Conservation (phyloP, 2,888 invertebrate species). For the Cataglyphis rosenhaueri region DNA sequence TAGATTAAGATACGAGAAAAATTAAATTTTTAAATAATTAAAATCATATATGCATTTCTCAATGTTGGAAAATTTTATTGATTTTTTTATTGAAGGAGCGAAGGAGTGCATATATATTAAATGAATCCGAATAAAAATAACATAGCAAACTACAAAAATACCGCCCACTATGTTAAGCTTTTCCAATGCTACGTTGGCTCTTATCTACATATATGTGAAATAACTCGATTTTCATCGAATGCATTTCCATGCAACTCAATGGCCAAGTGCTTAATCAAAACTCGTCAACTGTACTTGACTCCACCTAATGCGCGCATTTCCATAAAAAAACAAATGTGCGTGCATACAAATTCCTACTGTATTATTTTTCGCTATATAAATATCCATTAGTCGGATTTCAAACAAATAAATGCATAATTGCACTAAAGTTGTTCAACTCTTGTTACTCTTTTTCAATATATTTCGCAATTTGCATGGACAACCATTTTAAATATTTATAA, state of each 20-base stretch:
- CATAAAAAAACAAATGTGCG: slow-evolving; percentile 12
- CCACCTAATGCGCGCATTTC: background rate
- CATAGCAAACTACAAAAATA: slow-evolving; percentile 36
- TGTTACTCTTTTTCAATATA: background rate
- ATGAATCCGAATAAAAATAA: slow-evolving; percentile 25
- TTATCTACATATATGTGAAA: background rate
- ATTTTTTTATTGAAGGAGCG: background rate
- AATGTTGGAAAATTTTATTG: slow-evolving; percentile 11
- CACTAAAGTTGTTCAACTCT: background rate
- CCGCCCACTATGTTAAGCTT: slow-evolving; percentile 27
- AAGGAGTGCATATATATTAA: background rate
- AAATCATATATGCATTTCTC: background rate
- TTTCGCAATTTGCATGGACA: background rate
- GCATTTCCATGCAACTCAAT: slow-evolving; percentile 35
- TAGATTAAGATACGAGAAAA: background rate
- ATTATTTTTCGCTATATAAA: slow-evolving; percentile 1
- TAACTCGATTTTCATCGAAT: slow-evolving; percentile 38
- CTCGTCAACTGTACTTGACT: slow-evolving; percentile 20
- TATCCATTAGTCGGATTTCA: background rate
- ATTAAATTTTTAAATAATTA: background rate
- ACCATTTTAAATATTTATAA: background rate
- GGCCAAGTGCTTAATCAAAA: slow-evolving; percentile 38
- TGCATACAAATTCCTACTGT: background rate
- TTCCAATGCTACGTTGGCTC: slow-evolving; percentile 31
- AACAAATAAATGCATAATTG: slow-evolving; percentile 3